Conservation (phyloP, 2,797 vertebrate genomes). For the Coccyzus lansbergi region DNA sequence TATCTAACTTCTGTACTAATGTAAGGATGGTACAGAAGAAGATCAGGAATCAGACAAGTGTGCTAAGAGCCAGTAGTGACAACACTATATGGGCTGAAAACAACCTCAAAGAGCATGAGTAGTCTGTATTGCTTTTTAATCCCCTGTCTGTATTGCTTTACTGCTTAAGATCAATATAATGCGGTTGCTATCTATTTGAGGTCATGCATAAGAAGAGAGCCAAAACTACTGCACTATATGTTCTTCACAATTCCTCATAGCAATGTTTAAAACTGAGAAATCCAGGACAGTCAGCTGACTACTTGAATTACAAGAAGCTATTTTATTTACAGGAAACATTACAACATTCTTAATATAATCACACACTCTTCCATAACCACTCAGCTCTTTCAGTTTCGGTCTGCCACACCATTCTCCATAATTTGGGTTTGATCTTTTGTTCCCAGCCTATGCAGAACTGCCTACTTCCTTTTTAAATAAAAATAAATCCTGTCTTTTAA, state of each 20-base stretch:
- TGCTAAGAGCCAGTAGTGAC: neutral
- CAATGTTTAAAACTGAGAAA: neutral
- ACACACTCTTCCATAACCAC: neutral
- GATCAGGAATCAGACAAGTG: neutral
- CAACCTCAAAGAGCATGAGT: neutral
- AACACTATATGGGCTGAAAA: neutral
- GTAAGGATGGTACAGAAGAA: neutral
- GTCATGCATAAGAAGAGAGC: neutral
- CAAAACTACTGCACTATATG: neutral
- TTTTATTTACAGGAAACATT: neutral
- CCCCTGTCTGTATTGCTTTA: neutral
- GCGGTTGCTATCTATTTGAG: fast-evolving
- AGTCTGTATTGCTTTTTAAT: neutral
- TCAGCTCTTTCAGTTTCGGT: neutral
- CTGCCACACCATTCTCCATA: neutral
- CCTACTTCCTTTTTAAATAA: neutral
- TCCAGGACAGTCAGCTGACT: neutral
- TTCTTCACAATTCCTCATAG: neutral
- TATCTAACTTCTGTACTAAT: neutral
- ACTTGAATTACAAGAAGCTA: neutral
- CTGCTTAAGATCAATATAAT: neutral
- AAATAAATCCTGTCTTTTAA: neutral
- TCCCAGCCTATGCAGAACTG: neutral
- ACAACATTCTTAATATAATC: neutral
- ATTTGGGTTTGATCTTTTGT: neutral